Evolutionary conservation across 2,888 invertebrate genomes (phyloP).

Genomic region (Conchocele bisecta): DNA sequence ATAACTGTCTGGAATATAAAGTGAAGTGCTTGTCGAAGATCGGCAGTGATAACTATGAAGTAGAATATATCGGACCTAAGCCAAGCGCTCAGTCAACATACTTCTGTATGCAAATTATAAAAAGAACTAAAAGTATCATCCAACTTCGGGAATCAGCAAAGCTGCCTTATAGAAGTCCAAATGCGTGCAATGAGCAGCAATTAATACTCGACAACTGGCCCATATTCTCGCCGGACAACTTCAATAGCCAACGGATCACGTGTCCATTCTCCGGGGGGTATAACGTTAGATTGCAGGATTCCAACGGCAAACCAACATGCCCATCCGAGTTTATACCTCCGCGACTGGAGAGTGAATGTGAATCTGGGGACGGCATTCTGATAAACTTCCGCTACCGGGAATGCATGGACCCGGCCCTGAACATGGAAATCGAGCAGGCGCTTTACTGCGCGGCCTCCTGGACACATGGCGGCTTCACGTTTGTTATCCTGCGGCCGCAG

Average conservation of each 20-base stretch:
- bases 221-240: constrained; percentile 65
- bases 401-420: constrained; percentile 61
- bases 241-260: constrained; percentile 36
- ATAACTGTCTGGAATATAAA: constrained; percentile 34
- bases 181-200: constrained; percentile 65
- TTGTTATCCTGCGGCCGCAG: constrained; percentile 62
- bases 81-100: constrained; percentile 45
- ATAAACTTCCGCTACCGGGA: constrained; percentile 68
- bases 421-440: constrained; percentile 54
- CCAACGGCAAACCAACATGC: constrained; percentile 50
- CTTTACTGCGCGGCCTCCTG: constrained; percentile 69
- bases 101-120: constrained; percentile 74
- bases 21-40: constrained; percentile 60
- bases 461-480: constrained; percentile 64
- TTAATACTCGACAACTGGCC: constrained; percentile 75
- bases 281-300: constrained; percentile 52
- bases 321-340: constrained; percentile 52
- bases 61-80: constrained; percentile 48
- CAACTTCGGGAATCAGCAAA: constrained; percentile 68
- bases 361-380: constrained; percentile 71
- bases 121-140: constrained; percentile 70
- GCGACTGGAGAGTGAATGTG: constrained; percentile 76
- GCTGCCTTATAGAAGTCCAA: constrained; percentile 37
- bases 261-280: constrained; percentile 67
- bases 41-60: constrained; percentile 66